A percentile compares a stretch with the other conserved stretches of the same genome.
Conservation (phyloP, 2,797 vertebrate species). For the Helostoma temminkii region DNA sequence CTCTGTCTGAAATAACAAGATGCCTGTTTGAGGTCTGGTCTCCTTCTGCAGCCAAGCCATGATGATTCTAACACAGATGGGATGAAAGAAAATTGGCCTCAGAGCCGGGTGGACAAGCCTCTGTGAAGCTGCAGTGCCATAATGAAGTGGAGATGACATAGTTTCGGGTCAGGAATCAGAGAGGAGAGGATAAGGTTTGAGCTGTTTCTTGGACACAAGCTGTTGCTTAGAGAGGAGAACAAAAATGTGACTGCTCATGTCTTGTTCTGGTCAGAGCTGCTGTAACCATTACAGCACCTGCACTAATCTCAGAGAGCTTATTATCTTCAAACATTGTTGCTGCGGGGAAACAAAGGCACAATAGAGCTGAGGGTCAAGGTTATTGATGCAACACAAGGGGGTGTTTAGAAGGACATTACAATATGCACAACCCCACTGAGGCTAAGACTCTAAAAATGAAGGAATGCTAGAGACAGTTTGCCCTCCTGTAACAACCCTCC, state of each 20-base stretch:
- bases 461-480: constrained; percentile 29
- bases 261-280: constrained; percentile 27
- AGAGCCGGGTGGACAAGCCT: constrained; percentile 14
- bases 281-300: constrained; percentile 45
- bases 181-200: constrained; percentile 22
- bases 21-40: constrained; percentile 31
- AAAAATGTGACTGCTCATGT: constrained; percentile 32
- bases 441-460: constrained; percentile 40
- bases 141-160: constrained; percentile 41
- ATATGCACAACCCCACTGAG: constrained; percentile 25
- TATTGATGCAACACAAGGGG: constrained; percentile 36
- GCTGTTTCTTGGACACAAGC: constrained; percentile 16
- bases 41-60: constrained; percentile 20
- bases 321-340: constrained; percentile 51
- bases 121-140: constrained; percentile 37
- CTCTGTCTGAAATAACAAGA: constrained; percentile 60
- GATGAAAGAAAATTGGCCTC: constrained; percentile 56
- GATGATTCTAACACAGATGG: constrained; percentile 13
- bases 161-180: constrained; percentile 32
- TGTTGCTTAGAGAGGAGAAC: constrained; percentile 31
- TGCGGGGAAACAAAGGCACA: constrained; percentile 41
- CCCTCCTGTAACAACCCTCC: constrained; percentile 21
- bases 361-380: constrained; percentile 37
- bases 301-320: constrained; percentile 38
- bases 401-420: constrained; percentile 48